Percentiles rank a stretch among this genome's conserved stretches.
These are phyloP conservation scores for Callosobruchus maculatus DNA, from an alignment of 2,888 invertebrate genomes.

Conservation along the genomic window DNA sequence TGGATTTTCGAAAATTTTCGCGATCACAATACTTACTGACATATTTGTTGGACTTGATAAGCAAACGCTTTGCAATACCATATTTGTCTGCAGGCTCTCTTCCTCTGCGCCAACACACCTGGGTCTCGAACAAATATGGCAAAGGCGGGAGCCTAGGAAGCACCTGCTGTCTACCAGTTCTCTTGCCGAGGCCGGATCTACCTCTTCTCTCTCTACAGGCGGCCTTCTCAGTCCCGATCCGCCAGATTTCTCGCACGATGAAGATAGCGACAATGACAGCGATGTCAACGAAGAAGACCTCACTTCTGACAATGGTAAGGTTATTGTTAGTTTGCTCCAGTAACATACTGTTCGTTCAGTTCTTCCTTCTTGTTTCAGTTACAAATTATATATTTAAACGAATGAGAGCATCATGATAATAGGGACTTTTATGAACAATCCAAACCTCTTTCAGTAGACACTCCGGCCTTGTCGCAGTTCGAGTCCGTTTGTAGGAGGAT, in stretches of 20 bases:
- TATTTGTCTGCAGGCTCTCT: conserved; percentile 59
- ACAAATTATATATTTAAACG: no score
- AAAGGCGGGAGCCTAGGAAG: conserved; percentile 79
- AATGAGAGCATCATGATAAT: no score
- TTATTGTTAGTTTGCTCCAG: neutral
- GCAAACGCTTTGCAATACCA: no score
- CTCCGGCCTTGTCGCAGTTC: no score
- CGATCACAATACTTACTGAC: no score
- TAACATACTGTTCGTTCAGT: no score
- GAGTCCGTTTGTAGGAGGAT: no score
- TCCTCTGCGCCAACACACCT: conserved; percentile 86
- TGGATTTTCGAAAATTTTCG: no score
- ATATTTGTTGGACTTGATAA: no score
- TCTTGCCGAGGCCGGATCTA: conserved; percentile 78
- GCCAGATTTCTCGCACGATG: conserved; percentile 74
- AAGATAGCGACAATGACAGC: conserved; percentile 74
- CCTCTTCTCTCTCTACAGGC: conserved; percentile 77
- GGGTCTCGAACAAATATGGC: conserved; percentile 81
- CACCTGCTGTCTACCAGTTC: conserved; percentile 83
- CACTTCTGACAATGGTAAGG: conserved; percentile 72
- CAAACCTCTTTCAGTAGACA: no score
- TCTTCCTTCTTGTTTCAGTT: no score
- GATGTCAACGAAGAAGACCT: conserved; percentile 84
- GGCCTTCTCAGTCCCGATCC: conserved; percentile 81
- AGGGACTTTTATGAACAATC: no score